Conservation (phyloP, 1,140 invertebrate species). For the Panagrolaimus sp. region DNA sequence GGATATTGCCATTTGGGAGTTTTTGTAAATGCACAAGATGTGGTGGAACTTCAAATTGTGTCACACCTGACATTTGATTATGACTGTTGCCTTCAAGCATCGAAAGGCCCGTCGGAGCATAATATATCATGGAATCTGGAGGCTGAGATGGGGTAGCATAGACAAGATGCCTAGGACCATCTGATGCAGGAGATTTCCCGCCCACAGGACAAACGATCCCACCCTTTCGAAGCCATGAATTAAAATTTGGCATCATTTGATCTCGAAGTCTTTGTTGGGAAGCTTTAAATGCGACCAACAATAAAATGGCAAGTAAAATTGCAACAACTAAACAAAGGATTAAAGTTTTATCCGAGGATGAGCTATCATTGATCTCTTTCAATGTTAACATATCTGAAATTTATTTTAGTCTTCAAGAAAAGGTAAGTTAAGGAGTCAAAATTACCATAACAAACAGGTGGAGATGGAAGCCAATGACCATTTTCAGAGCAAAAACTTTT, state of each 20-base stretch:
- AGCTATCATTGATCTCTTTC: constrained; percentile 24
- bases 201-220: neutral
- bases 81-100: neutral
- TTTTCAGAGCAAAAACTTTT: constrained; percentile 71
- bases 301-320: constrained; percentile 19
- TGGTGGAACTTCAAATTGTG: constrained; percentile 41
- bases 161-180: constrained; percentile 24
- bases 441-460: constrained; percentile 44
- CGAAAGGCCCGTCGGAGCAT: constrained; percentile 23
- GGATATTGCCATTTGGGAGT: constrained; percentile 45
- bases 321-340: constrained; percentile 22
- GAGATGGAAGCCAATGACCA: constrained; percentile 76
- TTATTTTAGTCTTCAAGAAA: neutral
- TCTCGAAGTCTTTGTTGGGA: constrained; percentile 1
- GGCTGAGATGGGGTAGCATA: constrained; percentile 41
- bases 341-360: constrained; percentile 22
- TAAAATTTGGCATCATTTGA: constrained; percentile 5
- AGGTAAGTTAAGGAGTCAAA: neutral
- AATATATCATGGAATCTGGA: constrained; percentile 40
- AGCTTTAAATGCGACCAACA: constrained; percentile 19
- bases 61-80: constrained; percentile 10
- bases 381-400: constrained; percentile 23
- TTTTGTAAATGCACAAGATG: constrained; percentile 40
- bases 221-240: neutral
- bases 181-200: neutral